These are phyloP conservation scores for Corapipo altera DNA, from an alignment of 2,113 vertebrate species.

Conservation along the genomic window DNA sequence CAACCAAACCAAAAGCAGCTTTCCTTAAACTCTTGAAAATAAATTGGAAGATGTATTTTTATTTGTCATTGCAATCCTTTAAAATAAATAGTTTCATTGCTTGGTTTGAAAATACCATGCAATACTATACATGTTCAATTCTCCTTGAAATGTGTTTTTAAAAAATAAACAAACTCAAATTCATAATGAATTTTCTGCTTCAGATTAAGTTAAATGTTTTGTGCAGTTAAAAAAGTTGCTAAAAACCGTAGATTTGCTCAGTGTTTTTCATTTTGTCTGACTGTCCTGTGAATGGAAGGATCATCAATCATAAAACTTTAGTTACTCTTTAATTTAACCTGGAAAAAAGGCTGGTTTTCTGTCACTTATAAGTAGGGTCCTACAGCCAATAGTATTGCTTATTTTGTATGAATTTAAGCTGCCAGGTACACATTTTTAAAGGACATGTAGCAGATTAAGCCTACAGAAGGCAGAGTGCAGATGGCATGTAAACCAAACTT, in stretches of 20 bases:
- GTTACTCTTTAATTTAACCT: background rate
- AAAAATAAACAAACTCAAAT: background rate
- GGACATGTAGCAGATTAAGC: background rate
- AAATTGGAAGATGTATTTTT: background rate
- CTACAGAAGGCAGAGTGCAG: background rate
- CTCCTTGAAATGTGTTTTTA: background rate
- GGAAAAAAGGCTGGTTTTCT: background rate
- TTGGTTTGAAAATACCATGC: background rate
- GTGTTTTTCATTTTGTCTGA: background rate
- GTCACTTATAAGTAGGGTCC: background rate
- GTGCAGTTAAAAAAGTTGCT: background rate
- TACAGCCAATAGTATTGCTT: background rate
- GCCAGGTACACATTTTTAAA: background rate
- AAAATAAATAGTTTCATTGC: background rate
- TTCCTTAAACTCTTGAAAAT: background rate
- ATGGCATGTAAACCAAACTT: background rate
- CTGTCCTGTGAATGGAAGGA: background rate
- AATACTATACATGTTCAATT: background rate
- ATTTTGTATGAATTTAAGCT: background rate
- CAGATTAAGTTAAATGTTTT: background rate
- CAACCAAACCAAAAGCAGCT: background rate
- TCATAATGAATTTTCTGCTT: background rate
- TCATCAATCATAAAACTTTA: background rate
- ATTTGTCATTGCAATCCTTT: background rate
- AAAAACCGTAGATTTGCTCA: background rate